These are phyloP conservation scores for Volucella zonaria DNA, from an alignment of 2,888 invertebrate genomes.

Conservation along the genomic window DNA sequence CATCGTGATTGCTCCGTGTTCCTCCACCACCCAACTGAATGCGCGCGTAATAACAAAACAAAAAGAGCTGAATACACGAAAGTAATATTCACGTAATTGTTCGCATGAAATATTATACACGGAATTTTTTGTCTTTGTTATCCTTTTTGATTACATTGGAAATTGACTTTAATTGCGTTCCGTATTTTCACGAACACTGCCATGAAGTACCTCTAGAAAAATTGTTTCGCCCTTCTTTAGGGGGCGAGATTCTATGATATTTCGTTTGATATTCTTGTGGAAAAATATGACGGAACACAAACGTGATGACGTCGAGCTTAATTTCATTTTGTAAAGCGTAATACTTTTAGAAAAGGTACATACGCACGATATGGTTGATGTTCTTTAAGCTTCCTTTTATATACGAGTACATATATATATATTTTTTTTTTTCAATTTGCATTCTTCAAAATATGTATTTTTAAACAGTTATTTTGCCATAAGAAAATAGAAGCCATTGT, in stretches of 20 bases:
- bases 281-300: not conserved
- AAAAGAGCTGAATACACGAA: constrained; percentile 42
- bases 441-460: constrained; percentile 54
- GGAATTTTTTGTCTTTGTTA: constrained; percentile 50
- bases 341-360: constrained; percentile 9
- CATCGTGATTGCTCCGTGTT: constrained; percentile 46
- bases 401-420: not conserved
- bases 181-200: constrained; percentile 24
- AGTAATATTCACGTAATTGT: constrained; percentile 64
- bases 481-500: too few relatives aligned
- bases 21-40: constrained; percentile 17
- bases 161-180: constrained; percentile 67
- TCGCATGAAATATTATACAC: constrained; percentile 57
- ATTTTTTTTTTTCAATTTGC: constrained; percentile 29
- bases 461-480: constrained; percentile 19
- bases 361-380: too few relatives aligned
- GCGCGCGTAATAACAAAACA: constrained; percentile 31
- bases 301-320: not conserved
- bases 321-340: constrained; percentile 10
- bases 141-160: constrained; percentile 55
- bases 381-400: too few relatives aligned
- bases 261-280: not conserved
- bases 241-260: not conserved
- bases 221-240: not conserved
- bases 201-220: constrained; percentile 1